These are phyloP conservation scores for Xenentodon cancila DNA, from an alignment of 2,797 vertebrate species.

Conservation along the genomic window DNA sequence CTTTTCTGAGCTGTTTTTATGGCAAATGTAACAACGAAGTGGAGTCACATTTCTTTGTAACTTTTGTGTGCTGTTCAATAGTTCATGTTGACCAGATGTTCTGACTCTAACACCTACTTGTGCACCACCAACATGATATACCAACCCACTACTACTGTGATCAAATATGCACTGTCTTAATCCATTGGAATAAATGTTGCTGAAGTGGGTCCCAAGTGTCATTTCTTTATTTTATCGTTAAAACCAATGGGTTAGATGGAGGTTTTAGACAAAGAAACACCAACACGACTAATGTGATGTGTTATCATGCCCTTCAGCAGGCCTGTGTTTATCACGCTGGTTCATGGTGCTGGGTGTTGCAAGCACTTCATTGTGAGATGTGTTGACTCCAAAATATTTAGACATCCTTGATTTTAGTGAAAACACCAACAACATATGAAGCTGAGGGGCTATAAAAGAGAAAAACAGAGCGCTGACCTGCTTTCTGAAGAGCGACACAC, in stretches of 20 bases:
- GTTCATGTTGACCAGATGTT: slow-evolving; percentile 44
- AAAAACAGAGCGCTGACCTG: background rate
- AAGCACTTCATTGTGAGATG: slow-evolving; percentile 29
- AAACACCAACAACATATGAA: slow-evolving; percentile 31
- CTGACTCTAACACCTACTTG: slow-evolving; percentile 36
- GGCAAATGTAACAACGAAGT: slow-evolving; percentile 27
- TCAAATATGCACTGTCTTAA: slow-evolving; percentile 81
- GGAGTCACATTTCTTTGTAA: slow-evolving; percentile 35
- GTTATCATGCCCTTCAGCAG: slow-evolving; percentile 63
- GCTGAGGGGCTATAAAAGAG: slow-evolving; percentile 60
- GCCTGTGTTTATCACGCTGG: slow-evolving; percentile 33
- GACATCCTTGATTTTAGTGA: slow-evolving; percentile 63
- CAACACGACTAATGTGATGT: slow-evolving; percentile 17
- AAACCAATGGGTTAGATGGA: background rate
- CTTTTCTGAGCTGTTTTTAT: slow-evolving; percentile 34
- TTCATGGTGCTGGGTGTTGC: slow-evolving; percentile 1
- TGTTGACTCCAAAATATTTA: slow-evolving; percentile 63
- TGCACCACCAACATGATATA: slow-evolving; percentile 45
- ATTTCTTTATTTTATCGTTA: background rate
- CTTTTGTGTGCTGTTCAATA: slow-evolving; percentile 44
- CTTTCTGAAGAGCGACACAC: slow-evolving; percentile 35
- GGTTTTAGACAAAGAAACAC: background rate
- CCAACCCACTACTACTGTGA: slow-evolving; percentile 77
- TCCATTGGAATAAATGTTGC: slow-evolving; percentile 75
- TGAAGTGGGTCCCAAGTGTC: slow-evolving; percentile 56